These are phyloP conservation scores for Conops quadrifasciatus DNA, from an alignment of 2,888 invertebrate genomes.

Conservation along the genomic window DNA sequence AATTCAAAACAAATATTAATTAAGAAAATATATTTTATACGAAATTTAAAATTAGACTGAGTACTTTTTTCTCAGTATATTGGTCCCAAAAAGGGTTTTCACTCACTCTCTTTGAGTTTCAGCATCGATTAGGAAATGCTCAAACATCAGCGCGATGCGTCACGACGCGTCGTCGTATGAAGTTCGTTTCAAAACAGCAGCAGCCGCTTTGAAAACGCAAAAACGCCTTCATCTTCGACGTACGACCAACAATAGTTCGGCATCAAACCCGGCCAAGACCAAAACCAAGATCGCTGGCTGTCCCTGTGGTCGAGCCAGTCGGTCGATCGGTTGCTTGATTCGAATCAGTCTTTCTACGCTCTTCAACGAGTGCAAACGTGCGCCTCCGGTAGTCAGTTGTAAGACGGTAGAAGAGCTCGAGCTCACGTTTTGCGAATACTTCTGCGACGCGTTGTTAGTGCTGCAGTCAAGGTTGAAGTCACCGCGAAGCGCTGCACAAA, in stretches of 20 bases:
- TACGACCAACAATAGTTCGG: neutral
- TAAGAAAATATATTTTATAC: too few species aligned
- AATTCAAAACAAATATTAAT: too few species aligned
- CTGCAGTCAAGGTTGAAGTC: neutral
- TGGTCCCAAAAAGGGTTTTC: too few species aligned
- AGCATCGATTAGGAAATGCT: too few species aligned
- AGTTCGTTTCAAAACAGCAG: too few species aligned
- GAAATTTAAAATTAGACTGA: too few species aligned
- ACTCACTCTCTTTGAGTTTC: too few species aligned
- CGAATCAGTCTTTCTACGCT: conserved; percentile 17
- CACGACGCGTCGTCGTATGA: too few species aligned
- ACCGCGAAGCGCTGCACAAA: neutral
- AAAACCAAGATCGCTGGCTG: neutral
- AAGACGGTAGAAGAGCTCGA: neutral
- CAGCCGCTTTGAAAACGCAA: too few species aligned
- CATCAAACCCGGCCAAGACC: neutral
- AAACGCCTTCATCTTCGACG: too few species aligned
- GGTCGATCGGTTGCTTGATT: neutral
- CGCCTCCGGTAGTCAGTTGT: neutral
- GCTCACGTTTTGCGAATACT: neutral
- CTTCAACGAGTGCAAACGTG: conserved; percentile 28
- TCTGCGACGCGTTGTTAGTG: neutral
- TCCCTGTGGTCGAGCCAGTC: neutral
- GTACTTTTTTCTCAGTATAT: too few species aligned
- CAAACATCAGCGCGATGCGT: too few species aligned